Base-by-base conservation (phyloP, 2,888 invertebrate genomes). In the Rhagium mordax region DNA sequence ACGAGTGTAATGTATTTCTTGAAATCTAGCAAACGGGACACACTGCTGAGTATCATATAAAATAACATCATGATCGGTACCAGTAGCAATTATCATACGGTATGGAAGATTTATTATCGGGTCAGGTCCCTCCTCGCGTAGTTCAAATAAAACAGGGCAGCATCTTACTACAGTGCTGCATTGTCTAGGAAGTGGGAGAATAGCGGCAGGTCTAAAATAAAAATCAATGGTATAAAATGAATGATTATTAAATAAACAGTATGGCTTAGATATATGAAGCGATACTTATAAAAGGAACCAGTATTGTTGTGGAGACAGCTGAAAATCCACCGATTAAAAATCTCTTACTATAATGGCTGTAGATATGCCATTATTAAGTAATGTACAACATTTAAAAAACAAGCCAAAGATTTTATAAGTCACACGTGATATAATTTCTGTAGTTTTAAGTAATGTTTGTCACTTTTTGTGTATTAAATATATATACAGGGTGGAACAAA, bases 1-100 rank as follows among this genome's bases (percentile, higher is more conserved):
- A 77, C 95, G 90, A n/a, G 96, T 95, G 83, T 96, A 97, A 86
- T 97, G 97, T 79, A 97, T 95, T 84, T 96, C 94, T 21, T 94
- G 92, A 68, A 97, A 90, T 66, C 93, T 89, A 7, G 93, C 96
- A 87, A 98, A 93, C 0, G 97, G 97, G 47, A 91, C 88, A 3
- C 89, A 85, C 84, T 96, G 96, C 86, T 97, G 96, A 0, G 96
- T 96, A 84, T 98, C 97, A 84, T 96, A 97, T 49, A 98, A 88
- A 70, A 96, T 89, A 33, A 99, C 93, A 24, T 95, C 93, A 81
- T 94, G 94, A 80, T 94, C 93, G 0, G 98, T 97, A 18, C 95
- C 97, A 13, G 98, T 94, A 0, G 98, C 98, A 86, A 98, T 95
- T 70, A 99, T 89, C 89, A 96, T 91, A 73, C 98, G 91, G 85